These are phyloP conservation scores for Heliconius hewitsoni DNA, from an alignment of 1,140 invertebrate species.

Conservation along the genomic window DNA sequence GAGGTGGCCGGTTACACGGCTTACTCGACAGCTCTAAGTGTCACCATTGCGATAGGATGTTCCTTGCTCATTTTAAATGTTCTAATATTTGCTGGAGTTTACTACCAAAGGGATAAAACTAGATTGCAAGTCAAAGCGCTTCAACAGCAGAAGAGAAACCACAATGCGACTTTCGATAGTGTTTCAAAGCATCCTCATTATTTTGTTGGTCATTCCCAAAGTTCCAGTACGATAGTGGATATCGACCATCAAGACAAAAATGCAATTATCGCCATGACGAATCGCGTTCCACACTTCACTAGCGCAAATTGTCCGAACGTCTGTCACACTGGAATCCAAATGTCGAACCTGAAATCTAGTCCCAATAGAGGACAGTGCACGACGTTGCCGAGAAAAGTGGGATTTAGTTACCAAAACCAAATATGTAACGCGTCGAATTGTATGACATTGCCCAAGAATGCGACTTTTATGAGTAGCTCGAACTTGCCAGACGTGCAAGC, in stretches of 20 bases:
- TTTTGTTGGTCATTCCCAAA: constrained; percentile 85
- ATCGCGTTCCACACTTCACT: constrained; percentile 78
- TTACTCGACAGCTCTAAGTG: constrained; percentile 91
- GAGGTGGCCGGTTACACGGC: constrained; percentile 90
- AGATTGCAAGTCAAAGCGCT: constrained; percentile 89
- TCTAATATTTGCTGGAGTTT: constrained; percentile 92
- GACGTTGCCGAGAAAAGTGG: constrained; percentile 85
- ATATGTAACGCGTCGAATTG: constrained; percentile 80
- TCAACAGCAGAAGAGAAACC: constrained; percentile 86
- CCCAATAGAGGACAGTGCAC: constrained; percentile 84
- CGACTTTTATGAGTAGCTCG: constrained; percentile 81
- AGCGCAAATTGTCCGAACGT: constrained; percentile 81
- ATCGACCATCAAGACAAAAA: constrained; percentile 88
- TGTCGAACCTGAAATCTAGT: constrained; percentile 83
- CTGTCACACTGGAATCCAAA: constrained; percentile 83
- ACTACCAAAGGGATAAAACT: constrained; percentile 92
- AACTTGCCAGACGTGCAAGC: constrained; percentile 82
- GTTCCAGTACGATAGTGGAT: constrained; percentile 89
- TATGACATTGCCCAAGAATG: constrained; percentile 83
- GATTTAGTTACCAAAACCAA: constrained; percentile 79
- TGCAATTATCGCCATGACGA: constrained; percentile 84
- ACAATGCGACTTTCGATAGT: constrained; percentile 87
- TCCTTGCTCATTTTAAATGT: constrained; percentile 92
- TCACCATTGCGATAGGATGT: constrained; percentile 94
- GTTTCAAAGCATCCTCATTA: constrained; percentile 86